phyloP scores from a whole-genome alignment of 2,113 vertebrate genomes.

The Athene noctua region DNA sequence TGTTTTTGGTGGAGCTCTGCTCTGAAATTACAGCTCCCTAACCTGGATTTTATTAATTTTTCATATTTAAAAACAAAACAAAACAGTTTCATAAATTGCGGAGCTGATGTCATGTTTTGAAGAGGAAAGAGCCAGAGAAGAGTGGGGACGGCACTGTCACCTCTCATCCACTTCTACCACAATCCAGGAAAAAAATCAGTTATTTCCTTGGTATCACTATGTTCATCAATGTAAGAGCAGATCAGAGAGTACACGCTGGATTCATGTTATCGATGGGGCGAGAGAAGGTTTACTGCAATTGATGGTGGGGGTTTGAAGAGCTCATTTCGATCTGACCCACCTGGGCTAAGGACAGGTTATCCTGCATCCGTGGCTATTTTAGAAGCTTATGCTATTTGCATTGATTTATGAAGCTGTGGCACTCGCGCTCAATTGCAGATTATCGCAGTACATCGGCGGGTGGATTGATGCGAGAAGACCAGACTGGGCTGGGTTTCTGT shows the following conservation, averaged over 20 bases:
- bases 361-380: neutral
- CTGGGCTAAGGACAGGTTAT: neutral
- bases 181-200: neutral
- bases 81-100: neutral
- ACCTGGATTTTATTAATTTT: neutral
- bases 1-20: neutral
- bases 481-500: neutral
- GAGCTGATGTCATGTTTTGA: neutral
- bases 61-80: neutral
- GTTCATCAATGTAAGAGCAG: neutral
- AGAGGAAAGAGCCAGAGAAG: neutral
- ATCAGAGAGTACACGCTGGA: neutral
- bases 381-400: neutral
- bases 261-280: neutral
- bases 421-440: neutral
- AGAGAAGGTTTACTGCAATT: neutral
- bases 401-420: neutral
- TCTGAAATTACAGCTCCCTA: neutral
- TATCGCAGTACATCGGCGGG: fast-evolving
- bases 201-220: neutral
- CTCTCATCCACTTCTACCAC: neutral
- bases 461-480: neutral
- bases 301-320: neutral
- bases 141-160: neutral
- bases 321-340: neutral